A percentile compares a stretch with the other conserved stretches of the same genome.
These are phyloP conservation scores for Pterocles orientalis DNA, from an alignment of 2,113 vertebrate genomes.

Conservation along the genomic window DNA sequence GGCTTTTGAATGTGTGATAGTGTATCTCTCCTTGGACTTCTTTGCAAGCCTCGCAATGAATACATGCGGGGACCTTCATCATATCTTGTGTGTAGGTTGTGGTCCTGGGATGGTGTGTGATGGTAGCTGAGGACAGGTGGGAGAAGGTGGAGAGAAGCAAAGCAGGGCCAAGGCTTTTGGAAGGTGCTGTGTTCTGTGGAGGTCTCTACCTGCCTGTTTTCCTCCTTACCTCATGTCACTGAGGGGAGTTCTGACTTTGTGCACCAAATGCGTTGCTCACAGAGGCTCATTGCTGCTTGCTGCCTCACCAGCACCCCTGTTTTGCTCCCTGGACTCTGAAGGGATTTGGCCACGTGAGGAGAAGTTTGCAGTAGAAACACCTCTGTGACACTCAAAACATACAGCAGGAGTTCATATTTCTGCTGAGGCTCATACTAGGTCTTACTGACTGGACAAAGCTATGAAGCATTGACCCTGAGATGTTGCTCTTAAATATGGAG, in stretches of 20 bases:
- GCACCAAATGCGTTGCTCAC: neutral
- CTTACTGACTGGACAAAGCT: slow-evolving; percentile 53
- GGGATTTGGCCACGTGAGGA: slow-evolving; percentile 33
- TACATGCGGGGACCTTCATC: neutral
- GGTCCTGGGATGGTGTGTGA: neutral
- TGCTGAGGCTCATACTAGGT: neutral
- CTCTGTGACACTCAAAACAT: slow-evolving; percentile 46
- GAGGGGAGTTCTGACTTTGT: neutral
- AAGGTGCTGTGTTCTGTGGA: neutral
- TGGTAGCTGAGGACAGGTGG: neutral
- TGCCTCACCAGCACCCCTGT: neutral
- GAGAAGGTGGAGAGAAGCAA: neutral
- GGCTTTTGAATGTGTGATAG: neutral
- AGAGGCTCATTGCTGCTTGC: neutral
- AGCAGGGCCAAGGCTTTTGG: neutral
- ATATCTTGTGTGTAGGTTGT: neutral
- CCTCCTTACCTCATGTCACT: neutral
- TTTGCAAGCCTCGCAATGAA: neutral
- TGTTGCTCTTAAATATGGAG: slow-evolving; percentile 40
- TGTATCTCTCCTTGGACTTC: neutral
- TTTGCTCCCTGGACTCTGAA: neutral
- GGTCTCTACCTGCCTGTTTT: neutral
- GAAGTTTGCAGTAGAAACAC: slow-evolving; percentile 24
- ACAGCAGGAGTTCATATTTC: neutral
- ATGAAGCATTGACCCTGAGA: slow-evolving; percentile 52